A percentile compares a stretch with the other conserved stretches of the same genome.
Conservation (phyloP, 1,140 invertebrate genomes). For the Lepidurus packardi region DNA sequence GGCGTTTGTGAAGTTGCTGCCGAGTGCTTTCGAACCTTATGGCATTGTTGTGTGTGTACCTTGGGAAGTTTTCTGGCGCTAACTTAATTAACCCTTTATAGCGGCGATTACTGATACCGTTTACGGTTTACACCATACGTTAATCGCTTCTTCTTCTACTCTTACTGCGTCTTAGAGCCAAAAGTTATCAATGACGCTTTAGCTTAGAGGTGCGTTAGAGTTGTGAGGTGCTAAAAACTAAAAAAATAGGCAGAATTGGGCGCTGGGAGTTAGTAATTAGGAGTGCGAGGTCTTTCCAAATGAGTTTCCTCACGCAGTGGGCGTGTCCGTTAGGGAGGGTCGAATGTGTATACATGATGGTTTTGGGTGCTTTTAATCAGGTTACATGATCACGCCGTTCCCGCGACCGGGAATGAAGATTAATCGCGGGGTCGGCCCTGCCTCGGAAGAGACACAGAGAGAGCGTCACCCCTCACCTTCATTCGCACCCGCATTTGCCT, state of each 20-base stretch:
- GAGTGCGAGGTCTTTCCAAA: conserved; percentile 2
- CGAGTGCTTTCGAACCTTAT: too few species aligned
- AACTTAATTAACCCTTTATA: too few species aligned
- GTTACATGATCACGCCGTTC: conserved; percentile 9
- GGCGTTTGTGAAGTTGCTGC: too few species aligned
- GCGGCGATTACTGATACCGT: too few species aligned
- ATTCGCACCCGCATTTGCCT: background rate
- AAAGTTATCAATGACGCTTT: too few species aligned
- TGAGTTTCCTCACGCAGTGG: conserved; percentile 8
- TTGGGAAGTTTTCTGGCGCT: too few species aligned
- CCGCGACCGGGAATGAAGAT: conserved; percentile 7
- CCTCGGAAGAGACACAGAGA: background rate
- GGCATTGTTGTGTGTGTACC: too few species aligned
- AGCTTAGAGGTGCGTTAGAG: background rate
- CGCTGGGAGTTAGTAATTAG: background rate
- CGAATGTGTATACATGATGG: conserved; percentile 11
- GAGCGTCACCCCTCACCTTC: background rate
- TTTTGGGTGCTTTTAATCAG: background rate
- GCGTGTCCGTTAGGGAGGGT: background rate
- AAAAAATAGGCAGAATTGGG: background rate
- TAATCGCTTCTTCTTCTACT: too few species aligned
- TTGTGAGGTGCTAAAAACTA: background rate
- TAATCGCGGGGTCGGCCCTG: background rate
- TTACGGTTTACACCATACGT: too few species aligned
- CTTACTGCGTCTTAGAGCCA: too few species aligned